Conservation (phyloP, 2,113 vertebrate genomes). For the Leucopsar rothschildi region DNA sequence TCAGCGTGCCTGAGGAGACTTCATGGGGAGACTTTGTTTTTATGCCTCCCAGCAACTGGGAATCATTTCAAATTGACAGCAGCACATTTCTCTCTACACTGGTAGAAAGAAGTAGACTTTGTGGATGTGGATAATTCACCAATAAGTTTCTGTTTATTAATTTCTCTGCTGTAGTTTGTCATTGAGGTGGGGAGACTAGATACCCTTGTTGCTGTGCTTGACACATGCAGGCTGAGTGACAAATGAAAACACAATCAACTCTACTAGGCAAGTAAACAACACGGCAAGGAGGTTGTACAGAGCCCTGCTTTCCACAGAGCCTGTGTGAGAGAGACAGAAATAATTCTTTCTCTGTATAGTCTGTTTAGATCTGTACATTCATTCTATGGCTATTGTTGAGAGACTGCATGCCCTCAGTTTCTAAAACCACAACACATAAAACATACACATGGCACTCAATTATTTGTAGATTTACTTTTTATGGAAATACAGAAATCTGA, state of each 20-base stretch:
- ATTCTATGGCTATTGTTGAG: not conserved
- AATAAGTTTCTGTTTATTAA: not conserved
- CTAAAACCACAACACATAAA: not conserved
- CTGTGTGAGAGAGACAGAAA: not conserved
- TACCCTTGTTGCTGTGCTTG: not conserved
- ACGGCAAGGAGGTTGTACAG: not conserved
- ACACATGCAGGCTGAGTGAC: not conserved
- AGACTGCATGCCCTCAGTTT: not conserved
- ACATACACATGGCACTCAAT: not conserved
- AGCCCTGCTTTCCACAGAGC: not conserved
- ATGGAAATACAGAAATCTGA: not conserved
- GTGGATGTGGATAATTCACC: not conserved
- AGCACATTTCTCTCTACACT: not conserved
- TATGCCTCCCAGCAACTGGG: not conserved
- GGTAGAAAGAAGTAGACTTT: not conserved
- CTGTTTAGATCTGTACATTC: not conserved
- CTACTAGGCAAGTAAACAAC: not conserved
- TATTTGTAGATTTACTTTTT: not conserved
- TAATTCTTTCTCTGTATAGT: not conserved
- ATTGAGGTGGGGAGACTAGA: not conserved
- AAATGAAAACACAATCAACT: not conserved
- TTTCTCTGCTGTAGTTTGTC: not conserved
- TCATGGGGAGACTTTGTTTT: not conserved
- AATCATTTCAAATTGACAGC: not conserved
- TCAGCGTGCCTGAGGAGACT: not conserved